phyloP scores from a whole-genome alignment of 30 jellyfish, hydroid and myxozoan species.

The Aurelia aurita region DNA sequence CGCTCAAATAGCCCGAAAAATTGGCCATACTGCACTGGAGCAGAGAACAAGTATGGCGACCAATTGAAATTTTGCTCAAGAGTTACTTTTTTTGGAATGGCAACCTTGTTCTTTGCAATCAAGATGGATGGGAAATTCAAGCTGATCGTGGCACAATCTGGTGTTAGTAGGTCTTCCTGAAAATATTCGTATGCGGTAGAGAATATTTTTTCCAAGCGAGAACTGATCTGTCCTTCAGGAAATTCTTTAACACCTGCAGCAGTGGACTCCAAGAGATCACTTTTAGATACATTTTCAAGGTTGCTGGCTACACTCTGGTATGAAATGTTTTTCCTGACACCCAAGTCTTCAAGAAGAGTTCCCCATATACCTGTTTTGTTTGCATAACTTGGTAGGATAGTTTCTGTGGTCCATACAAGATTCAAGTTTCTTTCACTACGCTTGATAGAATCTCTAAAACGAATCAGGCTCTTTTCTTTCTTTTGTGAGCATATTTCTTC shows the following conservation, averaged over 20 bases:
- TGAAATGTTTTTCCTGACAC: not conserved
- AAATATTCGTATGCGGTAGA: slow-evolving; percentile 18
- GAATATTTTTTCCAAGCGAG: no score
- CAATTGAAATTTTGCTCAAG: no score
- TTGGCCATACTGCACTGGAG: slow-evolving; percentile 42
- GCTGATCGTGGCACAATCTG: slow-evolving; percentile 36
- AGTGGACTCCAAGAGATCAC: not conserved
- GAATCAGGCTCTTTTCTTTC: not conserved
- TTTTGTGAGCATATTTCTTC: not conserved
- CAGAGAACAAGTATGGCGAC: no score
- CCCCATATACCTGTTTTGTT: not conserved
- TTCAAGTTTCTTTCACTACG: not conserved
- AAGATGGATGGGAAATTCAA: no score
- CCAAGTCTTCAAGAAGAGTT: not conserved
- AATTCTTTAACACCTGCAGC: slow-evolving; percentile 32
- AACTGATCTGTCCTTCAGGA: not conserved
- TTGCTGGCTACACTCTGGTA: slow-evolving; percentile 31
- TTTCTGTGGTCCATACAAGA: slow-evolving; percentile 45
- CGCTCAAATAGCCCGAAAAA: slow-evolving; percentile 34
- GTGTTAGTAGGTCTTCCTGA: no score
- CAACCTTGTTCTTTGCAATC: no score
- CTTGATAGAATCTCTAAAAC: slow-evolving; percentile 22
- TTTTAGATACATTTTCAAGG: slow-evolving; percentile 17
- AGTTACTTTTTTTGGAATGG: no score
- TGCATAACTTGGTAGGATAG: slow-evolving; percentile 39